These are phyloP conservation scores for Anolis carolinensis DNA, from an alignment of 2,113 vertebrate species.

Conservation along the genomic window DNA sequence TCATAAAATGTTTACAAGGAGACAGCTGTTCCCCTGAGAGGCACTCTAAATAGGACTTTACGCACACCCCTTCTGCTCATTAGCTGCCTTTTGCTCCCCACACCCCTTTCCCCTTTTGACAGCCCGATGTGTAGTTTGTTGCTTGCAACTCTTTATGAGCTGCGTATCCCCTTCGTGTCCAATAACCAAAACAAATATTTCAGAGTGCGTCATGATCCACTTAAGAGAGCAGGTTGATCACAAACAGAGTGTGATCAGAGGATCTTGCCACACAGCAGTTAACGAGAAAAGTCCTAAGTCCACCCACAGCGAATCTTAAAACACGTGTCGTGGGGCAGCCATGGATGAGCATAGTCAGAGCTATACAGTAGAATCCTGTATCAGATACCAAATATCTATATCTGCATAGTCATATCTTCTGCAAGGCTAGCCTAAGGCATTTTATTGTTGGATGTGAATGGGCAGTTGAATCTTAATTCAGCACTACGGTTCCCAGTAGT, in stretches of 20 bases:
- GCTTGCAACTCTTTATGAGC: conserved; percentile 34
- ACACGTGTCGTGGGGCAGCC: conserved; percentile 20
- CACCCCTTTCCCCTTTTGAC: conserved; percentile 7
- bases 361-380: neutral
- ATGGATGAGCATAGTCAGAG: conserved; percentile 34
- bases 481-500: too few species aligned
- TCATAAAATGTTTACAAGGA: conserved; percentile 71
- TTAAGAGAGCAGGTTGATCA: conserved; percentile 50
- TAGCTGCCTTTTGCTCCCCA: conserved; percentile 59
- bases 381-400: neutral
- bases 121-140: conserved; percentile 52
- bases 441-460: too few species aligned
- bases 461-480: too few species aligned
- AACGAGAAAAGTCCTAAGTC: conserved; percentile 65
- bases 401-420: neutral
- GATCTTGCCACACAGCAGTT: conserved; percentile 54
- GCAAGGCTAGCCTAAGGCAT: too few species aligned
- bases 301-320: conserved; percentile 32
- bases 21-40: conserved; percentile 70
- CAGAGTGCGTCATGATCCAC: conserved; percentile 20
- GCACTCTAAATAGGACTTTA: conserved; percentile 68
- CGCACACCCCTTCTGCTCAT: conserved; percentile 62
- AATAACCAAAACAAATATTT: conserved; percentile 49
- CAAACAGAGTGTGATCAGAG: conserved; percentile 48
- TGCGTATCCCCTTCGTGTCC: conserved; percentile 30